phyloP scores from a whole-genome alignment of 30 jellyfish, hydroid and myxozoan species.

The Hydractinia echinata region DNA sequence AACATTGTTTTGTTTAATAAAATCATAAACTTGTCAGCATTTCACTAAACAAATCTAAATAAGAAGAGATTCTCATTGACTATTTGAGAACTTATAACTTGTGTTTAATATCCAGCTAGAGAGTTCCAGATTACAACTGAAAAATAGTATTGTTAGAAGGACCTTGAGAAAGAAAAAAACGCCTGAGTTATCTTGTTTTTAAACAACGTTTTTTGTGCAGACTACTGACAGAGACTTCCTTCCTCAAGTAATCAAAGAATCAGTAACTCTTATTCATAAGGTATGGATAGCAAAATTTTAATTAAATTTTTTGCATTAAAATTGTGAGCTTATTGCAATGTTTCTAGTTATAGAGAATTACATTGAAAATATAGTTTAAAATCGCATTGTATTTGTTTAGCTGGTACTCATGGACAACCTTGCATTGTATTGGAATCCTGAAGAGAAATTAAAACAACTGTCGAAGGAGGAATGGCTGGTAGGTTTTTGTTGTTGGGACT shows the following conservation, averaged over 20 bases:
- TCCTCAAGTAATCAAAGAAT: conserved; percentile 79
- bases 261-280: conserved; percentile 76
- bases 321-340: not conserved
- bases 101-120: too few relatives aligned
- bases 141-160: too few relatives aligned
- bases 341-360: not conserved
- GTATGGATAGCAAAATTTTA: conserved; percentile 19
- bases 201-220: conserved; percentile 23
- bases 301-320: not conserved
- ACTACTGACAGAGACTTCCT: conserved; percentile 70
- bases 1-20: too few relatives aligned
- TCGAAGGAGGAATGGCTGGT: conserved; percentile 76
- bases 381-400: conserved; percentile 21
- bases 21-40: too few relatives aligned
- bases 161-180: too few relatives aligned
- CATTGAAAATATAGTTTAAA: not conserved
- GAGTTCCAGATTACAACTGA: too few relatives aligned
- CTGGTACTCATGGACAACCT: conserved; percentile 61
- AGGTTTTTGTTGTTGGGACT: not conserved
- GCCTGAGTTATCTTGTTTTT: too few relatives aligned
- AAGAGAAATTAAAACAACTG: conserved; percentile 36
- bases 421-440: conserved; percentile 82
- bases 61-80: too few relatives aligned
- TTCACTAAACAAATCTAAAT: too few relatives aligned
- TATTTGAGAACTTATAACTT: too few relatives aligned